These are phyloP conservation scores for Metallyticus violacea DNA, from an alignment of 2,888 invertebrate species.

Conservation along the genomic window DNA sequence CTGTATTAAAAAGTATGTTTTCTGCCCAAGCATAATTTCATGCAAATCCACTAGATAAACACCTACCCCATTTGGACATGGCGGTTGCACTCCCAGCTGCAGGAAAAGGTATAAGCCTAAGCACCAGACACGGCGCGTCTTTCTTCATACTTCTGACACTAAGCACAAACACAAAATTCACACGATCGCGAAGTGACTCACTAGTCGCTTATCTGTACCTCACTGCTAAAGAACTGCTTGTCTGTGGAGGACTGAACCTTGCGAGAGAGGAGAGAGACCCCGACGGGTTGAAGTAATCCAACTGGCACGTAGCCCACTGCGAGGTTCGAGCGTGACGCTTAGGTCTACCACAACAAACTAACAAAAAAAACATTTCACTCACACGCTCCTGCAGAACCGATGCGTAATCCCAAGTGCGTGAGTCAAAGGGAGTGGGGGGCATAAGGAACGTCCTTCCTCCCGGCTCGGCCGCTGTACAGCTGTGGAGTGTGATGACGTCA, in stretches of 20 bases:
- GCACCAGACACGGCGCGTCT: constrained; percentile 61
- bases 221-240: background rate
- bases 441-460: background rate
- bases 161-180: background rate
- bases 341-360: background rate
- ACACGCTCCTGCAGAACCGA: background rate
- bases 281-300: background rate
- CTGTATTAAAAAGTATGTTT: no score
- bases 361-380: background rate
- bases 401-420: background rate
- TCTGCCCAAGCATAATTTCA: no score
- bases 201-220: no score
- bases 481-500: background rate
- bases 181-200: background rate
- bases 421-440: background rate
- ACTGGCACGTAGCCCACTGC: background rate
- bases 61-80: background rate
- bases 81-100: constrained; percentile 39
- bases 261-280: no score
- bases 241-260: background rate
- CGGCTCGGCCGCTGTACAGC: background rate
- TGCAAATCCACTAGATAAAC: background rate
- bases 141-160: constrained; percentile 46
- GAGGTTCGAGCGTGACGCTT: background rate
- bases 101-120: constrained; percentile 57